Percentiles rank a stretch among this genome's conserved stretches.
These are phyloP conservation scores for Antheraea yamamai DNA, from an alignment of 2,888 invertebrate species.

Conservation along the genomic window DNA sequence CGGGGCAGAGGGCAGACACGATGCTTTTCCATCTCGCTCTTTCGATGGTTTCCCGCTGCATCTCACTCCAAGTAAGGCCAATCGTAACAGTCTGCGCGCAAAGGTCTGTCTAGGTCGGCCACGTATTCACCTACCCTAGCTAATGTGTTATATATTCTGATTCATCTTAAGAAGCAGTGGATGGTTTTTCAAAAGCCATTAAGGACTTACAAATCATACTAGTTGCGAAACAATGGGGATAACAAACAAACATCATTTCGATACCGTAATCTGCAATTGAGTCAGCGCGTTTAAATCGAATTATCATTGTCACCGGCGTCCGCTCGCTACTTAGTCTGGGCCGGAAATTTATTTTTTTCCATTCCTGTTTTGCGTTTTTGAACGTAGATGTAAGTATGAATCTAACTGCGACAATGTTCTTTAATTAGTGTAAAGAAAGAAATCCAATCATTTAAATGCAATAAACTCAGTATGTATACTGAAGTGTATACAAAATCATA, in stretches of 20 bases:
- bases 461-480: not conserved
- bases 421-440: not conserved
- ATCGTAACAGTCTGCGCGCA: too few relatives aligned
- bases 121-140: too few relatives aligned
- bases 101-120: too few relatives aligned
- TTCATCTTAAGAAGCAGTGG: too few relatives aligned
- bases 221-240: not conserved
- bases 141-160: too few relatives aligned
- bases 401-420: not conserved
- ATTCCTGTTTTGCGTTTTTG: not conserved
- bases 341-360: not conserved
- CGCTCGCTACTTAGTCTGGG: not conserved
- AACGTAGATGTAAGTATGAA: not conserved
- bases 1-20: too few relatives aligned
- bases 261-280: slow-evolving; percentile 36
- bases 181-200: not conserved
- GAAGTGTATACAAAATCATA: too few relatives aligned
- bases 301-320: slow-evolving; percentile 23
- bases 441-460: not conserved
- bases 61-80: too few relatives aligned
- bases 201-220: not conserved
- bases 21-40: too few relatives aligned
- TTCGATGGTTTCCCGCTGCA: too few relatives aligned
- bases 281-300: slow-evolving; percentile 36
- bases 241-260: slow-evolving; percentile 7